Evolutionary conservation across 2,113 vertebrate genomes (phyloP).

Genomic region (Perognathus longimembris): DNA sequence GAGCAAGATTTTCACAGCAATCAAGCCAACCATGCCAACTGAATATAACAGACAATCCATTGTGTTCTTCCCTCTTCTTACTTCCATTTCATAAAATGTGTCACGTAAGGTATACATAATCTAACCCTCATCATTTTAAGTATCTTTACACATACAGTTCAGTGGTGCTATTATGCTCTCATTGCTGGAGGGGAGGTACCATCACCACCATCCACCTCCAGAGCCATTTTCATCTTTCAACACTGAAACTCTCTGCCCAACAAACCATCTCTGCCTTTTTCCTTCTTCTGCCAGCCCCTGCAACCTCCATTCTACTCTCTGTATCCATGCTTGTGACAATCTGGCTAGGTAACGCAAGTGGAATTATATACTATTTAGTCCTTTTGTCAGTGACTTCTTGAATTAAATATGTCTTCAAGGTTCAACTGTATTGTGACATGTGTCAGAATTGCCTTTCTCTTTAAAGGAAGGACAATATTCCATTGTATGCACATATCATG

Average conservation of each 20-base stretch:
- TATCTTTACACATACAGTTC: neutral
- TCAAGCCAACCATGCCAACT: neutral
- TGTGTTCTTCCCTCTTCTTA: neutral
- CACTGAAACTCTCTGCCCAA: neutral
- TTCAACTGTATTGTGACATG: neutral
- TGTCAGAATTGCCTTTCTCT: neutral
- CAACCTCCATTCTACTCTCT: neutral
- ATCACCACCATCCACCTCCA: neutral
- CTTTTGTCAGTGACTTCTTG: neutral
- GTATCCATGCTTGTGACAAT: neutral
- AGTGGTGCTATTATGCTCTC: neutral
- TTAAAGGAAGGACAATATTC: neutral
- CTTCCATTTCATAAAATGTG: neutral
- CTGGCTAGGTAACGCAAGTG: neutral
- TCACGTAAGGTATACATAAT: neutral
- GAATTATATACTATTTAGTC: neutral
- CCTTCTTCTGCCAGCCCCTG: rapidly evolving
- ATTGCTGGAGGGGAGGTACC: neutral
- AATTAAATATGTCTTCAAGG: neutral
- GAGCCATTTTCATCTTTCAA: neutral
- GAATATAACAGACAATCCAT: neutral
- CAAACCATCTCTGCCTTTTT: neutral
- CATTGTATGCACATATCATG: neutral
- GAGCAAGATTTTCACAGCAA: neutral
- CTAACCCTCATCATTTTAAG: neutral